Base-by-base conservation (phyloP, 2,113 vertebrate genomes). In the Catharus fuscescens region DNA sequence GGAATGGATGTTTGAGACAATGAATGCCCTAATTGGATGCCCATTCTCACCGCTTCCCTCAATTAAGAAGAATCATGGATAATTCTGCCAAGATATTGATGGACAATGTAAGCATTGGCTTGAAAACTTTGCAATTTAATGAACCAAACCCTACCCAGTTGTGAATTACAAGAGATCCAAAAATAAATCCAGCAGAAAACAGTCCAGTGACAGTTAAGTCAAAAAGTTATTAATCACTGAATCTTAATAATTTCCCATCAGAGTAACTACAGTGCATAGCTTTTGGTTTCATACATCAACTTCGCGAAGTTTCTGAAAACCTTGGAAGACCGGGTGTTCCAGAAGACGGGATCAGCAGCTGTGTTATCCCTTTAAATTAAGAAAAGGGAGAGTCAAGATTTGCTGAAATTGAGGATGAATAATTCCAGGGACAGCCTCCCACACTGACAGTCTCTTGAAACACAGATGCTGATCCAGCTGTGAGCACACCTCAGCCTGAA, bases 31-130 rank as follows among this genome's bases (percentile, higher is more conserved):
- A 97, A 97, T 96, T 96, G 96, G 96, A 93, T 88, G 95, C 40
- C 88, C 94, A 96, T 96, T 96, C 95, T 97, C 95, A 97, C 80
- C 6, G 72, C 88, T 96, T 94, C 94, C 92, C 88, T 94, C 92
- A 97, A 95, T 97, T 97, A 97, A 67, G 83, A 82, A 86, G 94
- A 92, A 95, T 94, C 83, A 20, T 86, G 88, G 92, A 92, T 83
- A 94, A 94, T 80, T 96, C 88, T 97, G 92, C 96, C 96, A 96
- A 95, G 92, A 96, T 97, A 95, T 94, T 92, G 94, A 93, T 95
- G 95, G 92, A 97, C 94, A 97, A 91, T 96, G 95, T 64, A 97
- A 92, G 94, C 96, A 92, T 60, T 97, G 94, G 95, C 94, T 95
- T 92, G 92, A 96, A 97, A 96, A 94, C 52, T 90, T 52, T 56